Base-by-base conservation (phyloP, 2,888 invertebrate genomes). In the Bimastos eiseni region DNA sequence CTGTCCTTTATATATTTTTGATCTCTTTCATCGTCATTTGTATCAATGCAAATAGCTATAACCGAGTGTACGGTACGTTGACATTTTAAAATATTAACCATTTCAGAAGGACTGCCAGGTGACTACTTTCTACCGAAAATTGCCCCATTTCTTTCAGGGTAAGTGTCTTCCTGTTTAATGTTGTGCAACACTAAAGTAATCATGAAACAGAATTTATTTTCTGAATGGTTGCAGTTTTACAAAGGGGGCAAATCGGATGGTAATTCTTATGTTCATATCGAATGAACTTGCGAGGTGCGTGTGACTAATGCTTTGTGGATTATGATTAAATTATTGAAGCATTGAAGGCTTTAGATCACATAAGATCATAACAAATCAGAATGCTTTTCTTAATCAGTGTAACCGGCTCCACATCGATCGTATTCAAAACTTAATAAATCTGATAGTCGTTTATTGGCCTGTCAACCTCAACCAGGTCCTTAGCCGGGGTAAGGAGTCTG, bases 41-140 rank as follows among this genome's bases (percentile, higher is more conserved):
- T n/a, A 70, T 11, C 70, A 8, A n/a, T n/a, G 70, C 70, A 70
- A 24, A 8, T n/a, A 70, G n/a, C 30, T n/a, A 8, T 70, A n/a
- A 8, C n/a, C 70, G 11, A 8, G 70, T 70, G 70, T 70, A 1
- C 70, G 5, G 70, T 70, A 70, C 30, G 30, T n/a, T 70, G 8
- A 70, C 70, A 70, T n/a, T 70, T 70, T 70, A 8, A 30, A 70
- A 70, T 70, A 70, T 70, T 70, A n/a, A 70, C 24, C 37, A 37
- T 86, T 86, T 34, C 86, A 86, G 86, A 86, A 86, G 37, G 86
- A 15, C 24, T 86, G 37, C 86, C 86, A 21, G 37, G 86, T 33
- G 37, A 86, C 24, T 86, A 36, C 36, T 86, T 86, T 36, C 37
- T 36, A 21, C 21, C n/a, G 34, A 86, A 86, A 21, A 86, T 86